Percentiles rank a stretch among this genome's conserved stretches.
These are phyloP conservation scores for Drosophila longiperda DNA, from an alignment of 2,888 invertebrate genomes.

Conservation along the genomic window DNA sequence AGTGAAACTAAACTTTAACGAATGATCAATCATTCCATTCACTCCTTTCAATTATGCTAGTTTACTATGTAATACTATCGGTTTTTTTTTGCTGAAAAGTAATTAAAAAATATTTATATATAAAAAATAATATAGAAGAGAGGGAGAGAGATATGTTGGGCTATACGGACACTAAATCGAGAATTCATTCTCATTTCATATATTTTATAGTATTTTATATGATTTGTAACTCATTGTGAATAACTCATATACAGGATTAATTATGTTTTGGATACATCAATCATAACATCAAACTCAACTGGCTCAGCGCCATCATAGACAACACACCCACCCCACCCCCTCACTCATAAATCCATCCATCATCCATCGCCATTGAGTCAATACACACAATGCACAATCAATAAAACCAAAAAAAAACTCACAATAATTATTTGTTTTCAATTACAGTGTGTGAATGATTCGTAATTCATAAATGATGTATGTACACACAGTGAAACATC, in stretches of 20 bases:
- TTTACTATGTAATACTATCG: conserved; percentile 5
- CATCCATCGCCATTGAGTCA: neutral
- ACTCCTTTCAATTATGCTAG: neutral
- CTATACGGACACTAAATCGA: conserved; percentile 1
- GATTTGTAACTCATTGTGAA: neutral
- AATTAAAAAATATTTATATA: neutral
- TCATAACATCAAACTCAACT: neutral
- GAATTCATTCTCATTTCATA: neutral
- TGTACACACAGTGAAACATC: conserved; percentile 10
- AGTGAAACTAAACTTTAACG: conserved; percentile 9
- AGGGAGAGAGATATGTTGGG: conserved; percentile 3
- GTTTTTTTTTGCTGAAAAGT: neutral
- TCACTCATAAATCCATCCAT: too few relatives aligned
- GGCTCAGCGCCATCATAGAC: neutral
- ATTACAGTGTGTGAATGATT: conserved; percentile 2
- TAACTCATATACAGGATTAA: neutral
- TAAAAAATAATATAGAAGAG: neutral
- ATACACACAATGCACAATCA: neutral
- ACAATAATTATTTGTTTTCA: neutral
- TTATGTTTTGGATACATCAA: neutral
- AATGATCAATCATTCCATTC: conserved; percentile 9
- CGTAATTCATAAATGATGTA: conserved; percentile 5
- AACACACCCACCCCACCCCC: too few relatives aligned
- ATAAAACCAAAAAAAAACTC: neutral
- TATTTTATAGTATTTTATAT: neutral